Evolutionary conservation across 2,797 vertebrate genomes (phyloP).

Genomic region (Typhlichthys subterraneus): DNA sequence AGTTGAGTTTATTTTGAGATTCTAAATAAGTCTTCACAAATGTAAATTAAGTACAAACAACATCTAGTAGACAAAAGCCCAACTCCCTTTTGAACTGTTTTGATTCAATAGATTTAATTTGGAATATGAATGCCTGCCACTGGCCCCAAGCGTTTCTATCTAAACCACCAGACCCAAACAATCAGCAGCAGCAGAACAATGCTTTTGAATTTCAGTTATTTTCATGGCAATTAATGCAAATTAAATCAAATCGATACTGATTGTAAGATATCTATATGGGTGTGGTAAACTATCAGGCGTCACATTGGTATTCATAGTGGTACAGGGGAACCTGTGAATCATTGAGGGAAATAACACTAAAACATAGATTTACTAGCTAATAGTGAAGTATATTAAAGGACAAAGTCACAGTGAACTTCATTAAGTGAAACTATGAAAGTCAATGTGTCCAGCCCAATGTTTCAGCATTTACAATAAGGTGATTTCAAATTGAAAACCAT

Average conservation of each 20-base stretch:
- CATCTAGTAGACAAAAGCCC: neutral
- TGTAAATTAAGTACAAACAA: neutral
- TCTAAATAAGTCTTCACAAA: neutral
- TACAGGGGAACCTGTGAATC: too few relatives aligned
- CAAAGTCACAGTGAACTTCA: neutral
- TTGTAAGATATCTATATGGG: neutral
- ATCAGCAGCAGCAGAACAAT: constrained; percentile 42
- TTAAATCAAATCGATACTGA: constrained; percentile 23
- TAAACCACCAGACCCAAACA: constrained; percentile 50
- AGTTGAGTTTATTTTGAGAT: neutral
- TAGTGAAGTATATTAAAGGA: too few relatives aligned
- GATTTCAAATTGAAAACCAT: constrained; percentile 59
- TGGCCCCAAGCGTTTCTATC: constrained; percentile 46
- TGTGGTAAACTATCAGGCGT: too few relatives aligned
- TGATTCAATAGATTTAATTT: constrained; percentile 13
- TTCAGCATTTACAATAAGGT: constrained; percentile 13
- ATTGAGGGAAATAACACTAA: too few relatives aligned
- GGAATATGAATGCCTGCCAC: constrained; percentile 51
- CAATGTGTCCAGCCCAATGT: neutral
- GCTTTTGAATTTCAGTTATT: constrained; percentile 60
- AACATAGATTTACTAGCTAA: too few relatives aligned
- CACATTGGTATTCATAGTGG: too few relatives aligned
- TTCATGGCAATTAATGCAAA: constrained; percentile 52
- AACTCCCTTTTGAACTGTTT: neutral
- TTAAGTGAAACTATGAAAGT: too few relatives aligned